Base-by-base conservation (phyloP, 1,140 invertebrate species). In the Meloidogyne hapla region DNA sequence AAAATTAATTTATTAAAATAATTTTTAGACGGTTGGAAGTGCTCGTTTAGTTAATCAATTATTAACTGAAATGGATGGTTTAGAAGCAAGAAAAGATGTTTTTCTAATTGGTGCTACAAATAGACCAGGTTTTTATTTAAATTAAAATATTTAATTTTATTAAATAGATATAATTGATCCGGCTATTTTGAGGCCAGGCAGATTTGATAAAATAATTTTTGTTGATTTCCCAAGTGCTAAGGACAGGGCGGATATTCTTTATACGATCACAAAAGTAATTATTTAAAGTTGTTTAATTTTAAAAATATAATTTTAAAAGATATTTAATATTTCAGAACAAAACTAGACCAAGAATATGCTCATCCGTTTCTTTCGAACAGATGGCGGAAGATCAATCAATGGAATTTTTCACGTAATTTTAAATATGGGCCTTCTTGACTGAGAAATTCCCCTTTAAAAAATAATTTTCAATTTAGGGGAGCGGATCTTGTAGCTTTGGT, bases 31-130 rank as follows among this genome's bases (percentile, higher is more conserved):
- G 65, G 66, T 91, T 71, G 87, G 89, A 18, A 88, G 88, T 81
- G 84, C 88, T 12, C 90, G 95, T 23, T 93, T 99, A 23, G 95
- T 99, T 0, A 99, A 98, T 88, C 96, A 98, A 88, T 90, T 99
- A 83, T 88, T 99, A 25, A 98, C 96, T 0, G 96, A 99, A 91
- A 98, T 99, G 95, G 96, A 99, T 88, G 96, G 96, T 8, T 90
- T 98, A 18, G 93, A 95, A 87, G 91, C 91, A 40, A 90, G 94
- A 66, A 91, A 93, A 83, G 88, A 90, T 66, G 96, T 98, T 3
- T 98, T 94, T 88, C 90, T 99, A 5, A 92, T 99, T 89, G 96
- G 93, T 4, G 96, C 96, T 0, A 96, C 94, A 38, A 99, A 99
- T 90, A 90, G 95, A 81, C 94, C 94, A 67, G 76, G 76, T 77